These are phyloP conservation scores for Oconnorella tubifera DNA, from an alignment of 2,888 invertebrate species.

Conservation along the genomic window DNA sequence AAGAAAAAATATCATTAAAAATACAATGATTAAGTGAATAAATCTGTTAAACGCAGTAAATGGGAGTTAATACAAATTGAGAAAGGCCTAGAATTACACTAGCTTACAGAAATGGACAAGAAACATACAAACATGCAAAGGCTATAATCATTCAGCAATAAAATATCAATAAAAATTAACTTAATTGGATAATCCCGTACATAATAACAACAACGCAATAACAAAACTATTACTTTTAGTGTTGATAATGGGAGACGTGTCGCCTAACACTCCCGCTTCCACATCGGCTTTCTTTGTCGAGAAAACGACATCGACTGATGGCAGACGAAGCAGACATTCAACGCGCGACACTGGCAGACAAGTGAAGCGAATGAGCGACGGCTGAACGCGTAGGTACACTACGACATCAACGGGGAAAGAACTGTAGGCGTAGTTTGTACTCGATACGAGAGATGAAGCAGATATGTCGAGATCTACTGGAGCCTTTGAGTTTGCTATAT, in stretches of 20 bases:
- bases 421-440: slow-evolving; percentile 45
- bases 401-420: slow-evolving; percentile 97
- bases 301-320: slow-evolving; percentile 93
- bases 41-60: too few relatives aligned
- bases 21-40: too few relatives aligned
- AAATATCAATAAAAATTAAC: too few relatives aligned
- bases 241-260: neutral
- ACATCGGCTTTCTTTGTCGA: slow-evolving; percentile 60
- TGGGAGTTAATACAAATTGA: too few relatives aligned
- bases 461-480: slow-evolving; percentile 46
- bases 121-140: too few relatives aligned
- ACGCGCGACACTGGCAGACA: slow-evolving; percentile 59
- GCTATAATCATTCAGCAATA: too few relatives aligned
- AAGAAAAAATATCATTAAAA: too few relatives aligned
- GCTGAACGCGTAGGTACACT: slow-evolving; percentile 90
- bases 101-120: too few relatives aligned
- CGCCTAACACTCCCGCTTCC: slow-evolving; percentile 1
- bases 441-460: slow-evolving; percentile 31
- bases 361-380: slow-evolving; percentile 68
- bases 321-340: slow-evolving; percentile 61
- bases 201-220: too few relatives aligned
- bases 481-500: neutral
- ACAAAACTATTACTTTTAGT: neutral
- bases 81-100: too few relatives aligned
- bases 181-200: too few relatives aligned